Evolutionary conservation across 2,888 invertebrate species (phyloP).

Genomic region (Pterostichus madidus): DNA sequence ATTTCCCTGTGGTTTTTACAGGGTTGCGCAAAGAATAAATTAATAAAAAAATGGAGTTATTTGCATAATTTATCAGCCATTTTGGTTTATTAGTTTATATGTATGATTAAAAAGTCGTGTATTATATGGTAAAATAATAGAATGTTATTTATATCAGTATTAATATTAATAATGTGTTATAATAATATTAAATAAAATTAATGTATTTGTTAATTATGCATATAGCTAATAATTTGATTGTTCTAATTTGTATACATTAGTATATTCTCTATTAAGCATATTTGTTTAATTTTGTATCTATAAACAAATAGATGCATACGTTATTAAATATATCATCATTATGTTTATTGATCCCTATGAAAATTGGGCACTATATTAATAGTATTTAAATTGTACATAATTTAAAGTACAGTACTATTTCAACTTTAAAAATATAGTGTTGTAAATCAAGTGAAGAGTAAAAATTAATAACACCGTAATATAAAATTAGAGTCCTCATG

Average conservation of each 20-base stretch:
- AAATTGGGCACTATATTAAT: too few relatives aligned
- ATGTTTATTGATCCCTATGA: too few relatives aligned
- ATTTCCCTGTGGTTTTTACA: conserved; percentile 33
- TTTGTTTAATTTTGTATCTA: too few relatives aligned
- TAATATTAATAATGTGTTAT: conserved; percentile 16
- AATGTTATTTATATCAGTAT: neutral
- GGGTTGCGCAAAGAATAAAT: conserved; percentile 24
- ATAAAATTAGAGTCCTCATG: too few relatives aligned
- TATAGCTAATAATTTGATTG: neutral
- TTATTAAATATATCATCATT: too few relatives aligned
- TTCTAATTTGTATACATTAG: neutral
- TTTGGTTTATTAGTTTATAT: neutral
- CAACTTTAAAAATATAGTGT: too few relatives aligned
- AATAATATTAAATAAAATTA: neutral
- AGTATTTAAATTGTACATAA: too few relatives aligned
- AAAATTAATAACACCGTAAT: too few relatives aligned
- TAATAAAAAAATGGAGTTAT: neutral
- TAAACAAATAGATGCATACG: too few relatives aligned
- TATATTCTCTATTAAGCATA: neutral
- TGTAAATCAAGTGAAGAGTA: too few relatives aligned
- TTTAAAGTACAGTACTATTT: too few relatives aligned
- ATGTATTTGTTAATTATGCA: neutral
- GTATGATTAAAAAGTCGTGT: neutral
- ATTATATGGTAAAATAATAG: neutral
- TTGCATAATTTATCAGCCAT: too few relatives aligned